Base-by-base conservation (phyloP, 2,888 invertebrate genomes). In the Marronus borbonicus region DNA sequence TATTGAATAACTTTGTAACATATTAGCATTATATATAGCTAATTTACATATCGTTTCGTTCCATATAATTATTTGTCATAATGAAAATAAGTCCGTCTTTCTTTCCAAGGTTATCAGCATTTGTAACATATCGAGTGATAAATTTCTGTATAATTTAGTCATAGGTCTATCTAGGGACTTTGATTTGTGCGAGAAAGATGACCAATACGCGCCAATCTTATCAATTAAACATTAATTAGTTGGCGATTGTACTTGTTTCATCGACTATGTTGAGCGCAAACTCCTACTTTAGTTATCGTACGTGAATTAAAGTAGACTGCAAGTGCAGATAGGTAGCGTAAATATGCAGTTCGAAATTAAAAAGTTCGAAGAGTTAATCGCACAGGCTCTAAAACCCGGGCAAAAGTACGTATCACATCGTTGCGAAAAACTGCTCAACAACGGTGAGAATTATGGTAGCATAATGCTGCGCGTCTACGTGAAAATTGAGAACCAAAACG, bases 361-460 rank as follows among this genome's bases (percentile, higher is more conserved):
- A 50, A 17, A 64, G 1, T 69, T 69, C 24, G 64, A 52, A 60
- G 50, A 62, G 28, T 24, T 70, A 12, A 62, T 70, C 62, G 64
- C 31, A n/a, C 60, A 31, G 1, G 20, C 52, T 55, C 39, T 64
- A 39, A 65, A 64, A 74, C 14, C 20, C 31, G 68, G 58, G 0
- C 58, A 68, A 44, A 66, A 52, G 28, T 76, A 44, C n/a, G n/a
- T 68, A 5, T 28, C 44, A 3, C 49, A 68, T 3, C 12, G 5
- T n/a, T 44, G 44, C 7, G 58, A 66, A 68, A 68, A 58, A 7
- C 60, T 76, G 1, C 89, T 89, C 58, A 89, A 89, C 24, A 88
- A 89, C 0, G 92, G 92, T 0, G 92, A 92, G 80, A 92, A 92
- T 83, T 92, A 91, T 83, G 91, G 91, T 1, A 91, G 92, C 81